Conservation (phyloP, 2,888 invertebrate genomes). For the Tyria jacobaeae region DNA sequence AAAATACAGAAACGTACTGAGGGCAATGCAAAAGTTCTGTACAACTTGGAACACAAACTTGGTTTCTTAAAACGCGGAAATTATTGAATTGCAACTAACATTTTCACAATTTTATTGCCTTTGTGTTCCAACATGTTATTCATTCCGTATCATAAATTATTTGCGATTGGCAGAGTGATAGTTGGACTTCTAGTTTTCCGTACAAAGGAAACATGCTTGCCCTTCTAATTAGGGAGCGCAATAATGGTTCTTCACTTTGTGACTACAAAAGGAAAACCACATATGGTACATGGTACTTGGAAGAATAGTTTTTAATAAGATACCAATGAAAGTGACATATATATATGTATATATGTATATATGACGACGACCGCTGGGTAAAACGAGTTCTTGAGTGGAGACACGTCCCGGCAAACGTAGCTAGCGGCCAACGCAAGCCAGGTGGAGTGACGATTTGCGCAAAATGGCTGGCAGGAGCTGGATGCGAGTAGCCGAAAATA, state of each 20-base stretch:
- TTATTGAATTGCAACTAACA: conserved; percentile 48
- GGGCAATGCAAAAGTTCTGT: conserved; percentile 19
- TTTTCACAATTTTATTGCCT: conserved; percentile 49
- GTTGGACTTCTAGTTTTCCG: conserved; percentile 38
- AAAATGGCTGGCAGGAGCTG: too few relatives aligned
- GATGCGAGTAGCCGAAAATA: too few relatives aligned
- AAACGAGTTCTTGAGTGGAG: too few relatives aligned
- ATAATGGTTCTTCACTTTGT: conserved; percentile 64
- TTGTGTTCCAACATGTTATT: conserved; percentile 43
- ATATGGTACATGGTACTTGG: conserved; percentile 58
- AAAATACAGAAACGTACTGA: conserved; percentile 23
- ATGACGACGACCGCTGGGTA: too few relatives aligned
- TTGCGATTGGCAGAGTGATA: conserved; percentile 52
- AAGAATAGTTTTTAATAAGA: conserved; percentile 71
- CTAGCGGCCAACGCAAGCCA: too few relatives aligned
- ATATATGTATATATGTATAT: conserved; percentile 16
- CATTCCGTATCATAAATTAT: conserved; percentile 39
- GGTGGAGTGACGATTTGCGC: too few relatives aligned
- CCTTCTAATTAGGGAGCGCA: conserved; percentile 72
- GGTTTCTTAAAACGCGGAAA: conserved; percentile 44
- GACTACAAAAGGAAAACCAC: conserved; percentile 67
- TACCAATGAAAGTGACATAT: conserved; percentile 43
- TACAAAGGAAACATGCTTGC: conserved; percentile 51
- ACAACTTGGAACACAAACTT: conserved; percentile 18
- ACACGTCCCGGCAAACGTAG: too few relatives aligned